A percentile compares a stretch with the other conserved stretches of the same genome.
Evolutionary conservation across 2,888 invertebrate genomes (phyloP).

Genomic region (Abscondita cerata): DNA sequence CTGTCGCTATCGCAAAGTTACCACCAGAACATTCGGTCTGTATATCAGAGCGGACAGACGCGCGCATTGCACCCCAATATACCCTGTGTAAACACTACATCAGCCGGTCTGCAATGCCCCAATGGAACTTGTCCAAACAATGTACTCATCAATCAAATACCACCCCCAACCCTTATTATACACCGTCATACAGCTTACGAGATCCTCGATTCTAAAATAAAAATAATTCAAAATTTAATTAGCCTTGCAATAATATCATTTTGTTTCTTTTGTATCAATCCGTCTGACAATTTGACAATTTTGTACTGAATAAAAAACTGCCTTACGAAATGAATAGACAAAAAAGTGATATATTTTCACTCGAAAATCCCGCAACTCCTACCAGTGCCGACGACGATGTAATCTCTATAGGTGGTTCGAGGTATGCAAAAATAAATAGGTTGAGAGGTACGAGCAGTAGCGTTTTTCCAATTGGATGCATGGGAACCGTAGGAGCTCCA

Average conservation of each 20-base stretch:
- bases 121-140: slow-evolving; percentile 55
- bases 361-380: neutral
- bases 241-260: neutral
- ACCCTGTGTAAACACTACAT: slow-evolving; percentile 54
- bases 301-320: slow-evolving; percentile 10
- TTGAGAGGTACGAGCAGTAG: slow-evolving; percentile 41
- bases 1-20: slow-evolving; percentile 35
- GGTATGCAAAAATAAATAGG: slow-evolving; percentile 49
- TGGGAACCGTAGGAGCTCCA: slow-evolving; percentile 37
- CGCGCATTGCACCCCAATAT: slow-evolving; percentile 40
- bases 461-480: slow-evolving; percentile 45
- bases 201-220: slow-evolving; percentile 20
- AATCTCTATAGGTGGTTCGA: slow-evolving; percentile 51
- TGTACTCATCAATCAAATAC: slow-evolving; percentile 57
- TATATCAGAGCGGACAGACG: slow-evolving; percentile 41
- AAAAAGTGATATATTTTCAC: slow-evolving; percentile 20
- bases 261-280: slow-evolving; percentile 1
- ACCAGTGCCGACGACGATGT: neutral
- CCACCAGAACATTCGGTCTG: slow-evolving; percentile 37
- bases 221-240: slow-evolving; percentile 8
- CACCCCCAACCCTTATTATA: slow-evolving; percentile 42
- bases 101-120: slow-evolving; percentile 52
- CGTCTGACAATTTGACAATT: slow-evolving; percentile 12
- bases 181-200: slow-evolving; percentile 19
- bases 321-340: slow-evolving; percentile 18